Evolutionary conservation across 2,888 invertebrate genomes (phyloP), one percentile per base, ranked within the genome.

Genomic region (Agrochola circellaris): DNA sequence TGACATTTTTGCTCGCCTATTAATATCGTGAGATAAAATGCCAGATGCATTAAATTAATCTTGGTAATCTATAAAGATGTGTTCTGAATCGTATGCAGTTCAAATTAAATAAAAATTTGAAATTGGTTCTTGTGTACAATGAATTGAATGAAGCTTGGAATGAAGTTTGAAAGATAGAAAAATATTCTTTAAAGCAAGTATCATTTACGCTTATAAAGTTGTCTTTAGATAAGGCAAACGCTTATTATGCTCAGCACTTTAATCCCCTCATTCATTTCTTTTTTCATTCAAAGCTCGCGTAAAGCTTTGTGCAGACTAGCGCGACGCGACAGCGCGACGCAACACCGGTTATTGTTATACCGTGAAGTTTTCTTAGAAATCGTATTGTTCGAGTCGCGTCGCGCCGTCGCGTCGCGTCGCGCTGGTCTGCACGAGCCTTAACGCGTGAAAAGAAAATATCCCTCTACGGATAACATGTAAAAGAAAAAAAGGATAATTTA

Each of bases 1-100:
- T 74, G 73, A 45, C 67, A 86, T 80, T 84, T 87, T 85, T 84
- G 71, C 71, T 71, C 66, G 42, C 7, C 87, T 87, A 85, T 83
- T 78, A 75, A 86, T 85, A 86, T 65, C 71, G 15, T 54, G 30
- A 68, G 72, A 84, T 79, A 84, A 84, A 85, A 77, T 81, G 68
- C 68, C 87, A 87, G 84, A 75, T 70, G 78, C 61, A 68, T 71
- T 62, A 75, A 75, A 87, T 84, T 81, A 87, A 65, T 84, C 75
- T 73, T 54, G n/a, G 23, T 75, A 65, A 66, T 66, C 65, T 78
- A 69, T 64, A 51, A 48, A 60, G 42, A 66, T 38, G 51, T 75
- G 54, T 79, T 74, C 42, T 60, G 26, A 69, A 54, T 62, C 30
- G 17, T n/a, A 20, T 56, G 13, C 77, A 17, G 58, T 70, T 20